Evolutionary conservation across 2,888 invertebrate genomes (phyloP), one percentile per base, ranked within the genome.

Genomic region (Blastobasis lacticolella): DNA sequence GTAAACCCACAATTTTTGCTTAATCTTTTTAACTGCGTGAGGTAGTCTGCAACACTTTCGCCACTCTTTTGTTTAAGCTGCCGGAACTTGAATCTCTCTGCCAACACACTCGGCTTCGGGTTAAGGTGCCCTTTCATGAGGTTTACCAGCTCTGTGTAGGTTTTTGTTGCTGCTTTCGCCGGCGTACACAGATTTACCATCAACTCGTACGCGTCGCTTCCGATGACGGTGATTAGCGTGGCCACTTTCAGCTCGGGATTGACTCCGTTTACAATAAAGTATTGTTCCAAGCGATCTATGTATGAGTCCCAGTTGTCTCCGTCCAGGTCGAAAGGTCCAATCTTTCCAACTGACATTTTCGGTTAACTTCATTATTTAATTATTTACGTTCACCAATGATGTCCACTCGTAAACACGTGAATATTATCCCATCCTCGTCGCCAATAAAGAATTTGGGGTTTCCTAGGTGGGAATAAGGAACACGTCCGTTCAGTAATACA

Each of bases 1-100:
- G n/a, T 45, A 36, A 63, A 63, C 0, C 45, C 37, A 37, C 60
- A 63, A 44, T 44, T 8, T 23, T 48, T 45, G 1, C 47, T 23
- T 10, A 56, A 5, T 38, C 42, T 54, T 42, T 56, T 56, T 5
- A 54, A 37, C 6, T 48, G 49, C 0, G 56, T 38, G 7, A 56
- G 46, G 37, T 52, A 56, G 4, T 50, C 45, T 10, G 52, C 52
- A 3, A 51, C 43, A 38, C 36, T 37, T 10, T 50, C 54, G 10
- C n/a, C 45, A 6, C 8, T 41, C 6, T 7, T n/a, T 40, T 56
- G 56, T 6, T 6, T 6, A 0, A 54, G 48, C 37, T 52, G 49
- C 9, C 56, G 8, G 49, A 56, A 56, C 45, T 54, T 54, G 36
- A 38, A 56, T 1, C 56, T 7, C 47, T 56, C 56, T 2, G 54